Evolutionary conservation across 2,888 invertebrate species (phyloP).

Genomic region (Bhutanitis thaidina): DNA sequence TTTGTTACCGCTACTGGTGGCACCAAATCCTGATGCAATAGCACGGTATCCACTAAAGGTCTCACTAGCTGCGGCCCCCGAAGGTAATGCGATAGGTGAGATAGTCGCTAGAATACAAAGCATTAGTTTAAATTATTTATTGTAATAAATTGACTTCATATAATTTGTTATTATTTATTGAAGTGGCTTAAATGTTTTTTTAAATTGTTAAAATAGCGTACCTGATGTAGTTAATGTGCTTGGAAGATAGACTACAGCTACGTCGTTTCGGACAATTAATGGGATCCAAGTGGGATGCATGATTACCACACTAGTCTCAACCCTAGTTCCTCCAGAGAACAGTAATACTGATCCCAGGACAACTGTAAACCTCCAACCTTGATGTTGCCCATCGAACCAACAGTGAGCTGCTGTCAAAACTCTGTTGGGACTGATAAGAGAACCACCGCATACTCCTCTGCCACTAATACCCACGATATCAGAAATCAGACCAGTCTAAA

Average conservation of each 20-base stretch:
- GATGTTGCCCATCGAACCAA: slow-evolving; percentile 52
- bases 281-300: slow-evolving; percentile 45
- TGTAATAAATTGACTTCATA: too few relatives aligned
- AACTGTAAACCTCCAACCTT: slow-evolving; percentile 43
- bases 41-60: slow-evolving; percentile 35
- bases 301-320: slow-evolving; percentile 35
- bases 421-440: slow-evolving; percentile 35
- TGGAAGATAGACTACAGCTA: slow-evolving; percentile 44
- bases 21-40: slow-evolving; percentile 51
- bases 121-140: too few relatives aligned
- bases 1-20: background rate
- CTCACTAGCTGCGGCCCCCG: slow-evolving; percentile 33
- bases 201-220: too few relatives aligned
- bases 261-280: slow-evolving; percentile 38
- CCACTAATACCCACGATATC: slow-evolving; percentile 31
- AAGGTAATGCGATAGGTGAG: slow-evolving; percentile 33
- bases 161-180: too few relatives aligned
- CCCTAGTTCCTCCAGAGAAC: slow-evolving; percentile 43
- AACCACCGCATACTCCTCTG: slow-evolving; percentile 47
- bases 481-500: slow-evolving; percentile 40
- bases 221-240: slow-evolving; percentile 31
- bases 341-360: slow-evolving; percentile 43
- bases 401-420: slow-evolving; percentile 57
- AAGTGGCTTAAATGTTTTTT: too few relatives aligned
- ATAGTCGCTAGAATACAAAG: slow-evolving; percentile 25